Evolutionary conservation across 2,797 vertebrate genomes (phyloP), one percentile per base, ranked within the genome.

Genomic region (Picus viridis): DNA sequence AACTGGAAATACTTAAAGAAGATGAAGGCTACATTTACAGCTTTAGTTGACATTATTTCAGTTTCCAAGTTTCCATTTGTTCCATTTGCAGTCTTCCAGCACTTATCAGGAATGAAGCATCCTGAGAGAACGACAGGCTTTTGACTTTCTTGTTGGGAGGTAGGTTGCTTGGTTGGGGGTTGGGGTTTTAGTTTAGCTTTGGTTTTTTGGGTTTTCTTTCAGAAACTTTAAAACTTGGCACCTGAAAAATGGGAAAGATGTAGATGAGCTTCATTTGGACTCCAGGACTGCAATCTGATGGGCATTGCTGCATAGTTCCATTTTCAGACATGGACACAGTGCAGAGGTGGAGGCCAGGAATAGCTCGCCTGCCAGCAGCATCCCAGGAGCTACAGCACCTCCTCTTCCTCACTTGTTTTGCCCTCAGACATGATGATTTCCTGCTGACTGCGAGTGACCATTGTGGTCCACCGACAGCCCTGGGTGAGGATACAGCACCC

Each of bases 1-100:
- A 54, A 22, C 61, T 73, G 78, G 71, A 83, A 90, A 45, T 72
- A 67, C 45, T 89, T 86, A 56, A 95, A 94, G 75, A 36, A 89
- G 83, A 30, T 41, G 41, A 56, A 34, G 49, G 85, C 54, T 45
- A 79, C 34, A 45, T 69, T 79, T 86, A 47, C 36, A 75, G 91
- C 68, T 79, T 54, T 78, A 90, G 86, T 24, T 24, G 71, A 92
- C 6, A 2, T 26, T 26, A 59, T 71, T 81, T 83, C 47, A 56
- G 19, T 78, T 64, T 81, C 73, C 23, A 51, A 56, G 19, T 78
- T 64, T 81, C 73, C 23, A 51, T 67, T 76, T 67, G 56, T 92
- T 85, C 54, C 26, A 49, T 70, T 93, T 73, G 65, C 71, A 65
- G 41, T 27, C 22, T 58, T 16, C 72, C 36, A 45, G 59, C n/a